Evolutionary conservation across 2,113 vertebrate genomes (phyloP).

Genomic region (Syngnathus typhle): DNA sequence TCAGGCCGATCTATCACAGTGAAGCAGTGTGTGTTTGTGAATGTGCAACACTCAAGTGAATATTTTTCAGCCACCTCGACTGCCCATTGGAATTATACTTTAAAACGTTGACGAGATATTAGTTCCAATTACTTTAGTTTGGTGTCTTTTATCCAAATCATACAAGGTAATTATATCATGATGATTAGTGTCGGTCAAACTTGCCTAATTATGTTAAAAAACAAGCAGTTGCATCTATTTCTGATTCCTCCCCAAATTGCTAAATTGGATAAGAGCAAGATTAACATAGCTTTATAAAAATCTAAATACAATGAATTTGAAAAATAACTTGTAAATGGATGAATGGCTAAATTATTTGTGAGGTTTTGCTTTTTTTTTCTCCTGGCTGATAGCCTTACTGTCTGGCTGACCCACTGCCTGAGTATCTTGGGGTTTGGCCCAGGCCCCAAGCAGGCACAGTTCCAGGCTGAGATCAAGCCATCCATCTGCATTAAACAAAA

Average conservation of each 20-base stretch:
- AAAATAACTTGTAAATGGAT: neutral
- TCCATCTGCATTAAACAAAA: slow-evolving; percentile 61
- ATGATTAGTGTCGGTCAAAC: no score
- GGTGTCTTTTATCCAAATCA: neutral
- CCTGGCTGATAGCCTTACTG: slow-evolving; percentile 16
- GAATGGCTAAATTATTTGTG: slow-evolving; percentile 10
- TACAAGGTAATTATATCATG: no score
- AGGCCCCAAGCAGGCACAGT: slow-evolving; percentile 38
- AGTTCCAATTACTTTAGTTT: no score
- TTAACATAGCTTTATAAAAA: neutral
- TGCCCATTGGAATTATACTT: neutral
- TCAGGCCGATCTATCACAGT: slow-evolving; percentile 60
- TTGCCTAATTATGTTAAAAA: neutral
- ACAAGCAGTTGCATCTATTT: neutral
- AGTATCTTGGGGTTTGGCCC: slow-evolving; percentile 38
- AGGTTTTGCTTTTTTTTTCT: slow-evolving; percentile 19
- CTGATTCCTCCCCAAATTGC: neutral
- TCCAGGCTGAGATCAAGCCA: slow-evolving; percentile 56
- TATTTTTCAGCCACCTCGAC: neutral
- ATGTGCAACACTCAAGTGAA: slow-evolving; percentile 4
- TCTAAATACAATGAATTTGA: neutral
- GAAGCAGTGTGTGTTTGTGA: slow-evolving; percentile 10
- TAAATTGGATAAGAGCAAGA: neutral
- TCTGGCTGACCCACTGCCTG: slow-evolving; percentile 40
- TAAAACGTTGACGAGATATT: neutral